These are phyloP conservation scores for Octonoba sinensis DNA, from an alignment of 2,888 invertebrate species.

Conservation along the genomic window DNA sequence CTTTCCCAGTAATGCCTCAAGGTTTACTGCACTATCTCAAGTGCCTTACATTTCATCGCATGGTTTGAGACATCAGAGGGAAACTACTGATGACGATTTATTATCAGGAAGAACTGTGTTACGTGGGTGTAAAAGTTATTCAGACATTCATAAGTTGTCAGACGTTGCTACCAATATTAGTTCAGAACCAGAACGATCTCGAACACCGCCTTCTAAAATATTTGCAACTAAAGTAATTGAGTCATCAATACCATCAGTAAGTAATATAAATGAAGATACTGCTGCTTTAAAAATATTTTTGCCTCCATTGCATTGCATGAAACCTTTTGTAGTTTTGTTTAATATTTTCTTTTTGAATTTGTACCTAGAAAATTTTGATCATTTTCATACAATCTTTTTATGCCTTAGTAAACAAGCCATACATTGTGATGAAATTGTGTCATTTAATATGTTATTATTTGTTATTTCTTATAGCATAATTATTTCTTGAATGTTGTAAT, in stretches of 20 bases:
- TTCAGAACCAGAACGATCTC: slow-evolving; percentile 34
- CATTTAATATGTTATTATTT: too few relatives aligned
- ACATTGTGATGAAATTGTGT: too few relatives aligned
- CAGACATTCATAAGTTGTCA: slow-evolving; percentile 60
- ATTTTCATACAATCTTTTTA: too few relatives aligned
- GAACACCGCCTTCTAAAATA: slow-evolving; percentile 55
- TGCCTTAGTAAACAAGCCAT: too few relatives aligned
- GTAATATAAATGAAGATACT: neutral
- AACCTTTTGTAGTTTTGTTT: neutral
- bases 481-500: too few relatives aligned
- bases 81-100: neutral
- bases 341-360: neutral
- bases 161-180: slow-evolving; percentile 4
- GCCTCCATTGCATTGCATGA: neutral
- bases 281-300: neutral
- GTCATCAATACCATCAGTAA: too few relatives aligned
- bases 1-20: too few relatives aligned
- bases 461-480: too few relatives aligned
- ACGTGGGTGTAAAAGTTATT: slow-evolving; percentile 62
- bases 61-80: neutral
- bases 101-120: neutral
- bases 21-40: slow-evolving; percentile 28
- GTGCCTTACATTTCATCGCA: slow-evolving; percentile 53
- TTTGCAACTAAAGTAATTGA: neutral
- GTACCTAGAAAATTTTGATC: too few relatives aligned